phyloP scores from a whole-genome alignment of 2,888 invertebrate species.

The Agriotes lineatus region DNA sequence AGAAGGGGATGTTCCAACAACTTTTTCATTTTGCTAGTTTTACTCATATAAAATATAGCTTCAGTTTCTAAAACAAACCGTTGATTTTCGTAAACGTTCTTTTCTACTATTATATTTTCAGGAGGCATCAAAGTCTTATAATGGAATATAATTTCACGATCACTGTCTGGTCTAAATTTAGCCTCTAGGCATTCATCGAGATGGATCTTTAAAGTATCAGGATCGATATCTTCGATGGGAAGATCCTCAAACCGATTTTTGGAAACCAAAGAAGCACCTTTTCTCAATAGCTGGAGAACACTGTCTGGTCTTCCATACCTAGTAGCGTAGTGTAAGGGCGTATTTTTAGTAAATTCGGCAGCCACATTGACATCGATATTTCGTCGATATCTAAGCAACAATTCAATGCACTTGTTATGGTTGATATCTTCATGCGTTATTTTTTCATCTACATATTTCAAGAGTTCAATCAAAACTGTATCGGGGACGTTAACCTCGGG shows the following conservation, averaged over 20 bases:
- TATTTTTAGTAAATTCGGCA: slow-evolving; percentile 24
- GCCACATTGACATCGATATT: slow-evolving; percentile 32
- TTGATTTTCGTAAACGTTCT: slow-evolving; percentile 45
- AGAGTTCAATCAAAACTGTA: slow-evolving; percentile 48
- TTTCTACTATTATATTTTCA: slow-evolving; percentile 17
- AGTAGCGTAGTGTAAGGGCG: slow-evolving; percentile 58
- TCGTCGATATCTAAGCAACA: slow-evolving; percentile 71
- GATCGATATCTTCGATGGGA: slow-evolving; percentile 79
- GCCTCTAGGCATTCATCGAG: slow-evolving; percentile 80
- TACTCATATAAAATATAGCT: slow-evolving; percentile 79
- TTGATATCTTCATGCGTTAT: slow-evolving; percentile 66
- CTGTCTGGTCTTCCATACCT: slow-evolving; percentile 63
- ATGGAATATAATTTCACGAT: slow-evolving; percentile 68
- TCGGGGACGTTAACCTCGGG: slow-evolving; percentile 48
- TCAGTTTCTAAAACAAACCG: slow-evolving; percentile 78
- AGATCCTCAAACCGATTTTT: slow-evolving; percentile 75
- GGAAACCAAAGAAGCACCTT: slow-evolving; percentile 81
- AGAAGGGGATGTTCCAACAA: slow-evolving; percentile 83
- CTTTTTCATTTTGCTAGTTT: slow-evolving; percentile 75
- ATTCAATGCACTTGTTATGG: slow-evolving; percentile 72
- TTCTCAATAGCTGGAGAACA: slow-evolving; percentile 73
- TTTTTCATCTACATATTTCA: slow-evolving; percentile 65
- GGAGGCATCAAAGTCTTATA: slow-evolving; percentile 78
- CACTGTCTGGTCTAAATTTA: slow-evolving; percentile 58
- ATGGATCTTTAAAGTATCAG: slow-evolving; percentile 76